Evolutionary conservation across 2,797 vertebrate species (phyloP), one percentile per base, ranked within the genome.

Genomic region (Enteromius thamalakanensis): DNA sequence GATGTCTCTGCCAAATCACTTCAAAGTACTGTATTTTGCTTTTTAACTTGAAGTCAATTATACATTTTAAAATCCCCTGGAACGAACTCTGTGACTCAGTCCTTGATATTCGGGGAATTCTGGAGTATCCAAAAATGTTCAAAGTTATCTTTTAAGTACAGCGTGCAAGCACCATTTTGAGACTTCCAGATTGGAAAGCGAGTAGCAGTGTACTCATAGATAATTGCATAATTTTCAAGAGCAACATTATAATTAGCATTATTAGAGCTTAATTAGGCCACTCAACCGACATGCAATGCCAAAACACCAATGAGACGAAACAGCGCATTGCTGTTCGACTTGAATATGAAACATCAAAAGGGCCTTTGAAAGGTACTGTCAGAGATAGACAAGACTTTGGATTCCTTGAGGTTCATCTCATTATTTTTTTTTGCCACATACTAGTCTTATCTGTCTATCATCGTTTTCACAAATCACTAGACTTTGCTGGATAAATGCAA

Each of bases 1-100:
- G 78, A 87, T 87, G 85, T 88, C 89, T 90, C 84, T 87, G 85
- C 89, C 74, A 79, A 86, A 87, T 85, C 34, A 86, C 86, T 87
- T 90, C 79, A 91, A 90, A 90, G 88, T 86, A 79, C 14, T 60
- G 79, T 83, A 84, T 89, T 87, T 86, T 34, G 23, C 29, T 21
- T 87, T 91, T 90, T 65, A 86, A 86, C 81, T 84, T 87, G 14
- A 87, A 89, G 80, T 88, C 77, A 70, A 79, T 87, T 58, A 81
- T 78, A 87, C 55, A 70, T 81, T 79, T 86, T 89, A 67, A 89
- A 84, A 80, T 69, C 74, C 85, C 75, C 32, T 76, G 68, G 64
- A 68, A 82, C 26, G 12, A 79, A 49, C 68, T 45, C 53, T 6
- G 79, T 51, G 74, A 79, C 49, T 32, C 19, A 2, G 49, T 71